These are phyloP conservation scores for Myiozetetes cayanensis DNA, from an alignment of 2,113 vertebrate genomes.

Conservation along the genomic window DNA sequence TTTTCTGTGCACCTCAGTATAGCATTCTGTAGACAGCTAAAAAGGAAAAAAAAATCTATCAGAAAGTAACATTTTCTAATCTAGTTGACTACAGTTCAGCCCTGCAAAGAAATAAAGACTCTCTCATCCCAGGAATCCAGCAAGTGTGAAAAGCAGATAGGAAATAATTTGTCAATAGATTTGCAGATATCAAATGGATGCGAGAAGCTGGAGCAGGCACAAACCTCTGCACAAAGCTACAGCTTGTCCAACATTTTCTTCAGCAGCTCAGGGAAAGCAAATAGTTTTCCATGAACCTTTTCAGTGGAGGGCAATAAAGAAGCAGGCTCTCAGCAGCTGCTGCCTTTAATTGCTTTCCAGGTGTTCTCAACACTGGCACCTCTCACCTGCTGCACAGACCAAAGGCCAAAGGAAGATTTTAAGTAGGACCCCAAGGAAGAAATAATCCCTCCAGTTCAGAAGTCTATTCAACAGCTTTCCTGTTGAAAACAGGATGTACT, in stretches of 20 bases:
- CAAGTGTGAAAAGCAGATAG: conserved; percentile 31
- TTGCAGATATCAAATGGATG: conserved; percentile 38
- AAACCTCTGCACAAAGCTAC: not conserved
- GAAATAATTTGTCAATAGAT: conserved; percentile 52
- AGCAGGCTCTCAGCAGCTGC: conserved; percentile 36
- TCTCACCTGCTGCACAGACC: not conserved
- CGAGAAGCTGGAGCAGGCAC: not conserved
- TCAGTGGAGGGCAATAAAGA: conserved; percentile 44
- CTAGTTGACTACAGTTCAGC: not conserved
- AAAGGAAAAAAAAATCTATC: not conserved
- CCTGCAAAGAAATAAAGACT: conserved; percentile 33
- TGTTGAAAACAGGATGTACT: not conserved
- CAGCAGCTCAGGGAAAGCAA: conserved; percentile 41
- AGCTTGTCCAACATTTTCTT: conserved; percentile 30
- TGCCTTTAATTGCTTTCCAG: conserved; percentile 44
- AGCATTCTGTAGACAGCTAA: not conserved
- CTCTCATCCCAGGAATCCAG: conserved; percentile 27
- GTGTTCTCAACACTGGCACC: not conserved
- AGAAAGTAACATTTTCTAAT: conserved; percentile 45
- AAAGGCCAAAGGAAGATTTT: not conserved
- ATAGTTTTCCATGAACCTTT: conserved; percentile 51
- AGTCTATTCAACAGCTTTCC: not conserved
- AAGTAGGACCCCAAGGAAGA: not conserved
- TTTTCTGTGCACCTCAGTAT: not conserved
- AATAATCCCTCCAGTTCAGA: not conserved